Evolutionary conservation across 2,797 vertebrate species (phyloP), one percentile per base, ranked within the genome.

Genomic region (Thaleichthys pacificus): DNA sequence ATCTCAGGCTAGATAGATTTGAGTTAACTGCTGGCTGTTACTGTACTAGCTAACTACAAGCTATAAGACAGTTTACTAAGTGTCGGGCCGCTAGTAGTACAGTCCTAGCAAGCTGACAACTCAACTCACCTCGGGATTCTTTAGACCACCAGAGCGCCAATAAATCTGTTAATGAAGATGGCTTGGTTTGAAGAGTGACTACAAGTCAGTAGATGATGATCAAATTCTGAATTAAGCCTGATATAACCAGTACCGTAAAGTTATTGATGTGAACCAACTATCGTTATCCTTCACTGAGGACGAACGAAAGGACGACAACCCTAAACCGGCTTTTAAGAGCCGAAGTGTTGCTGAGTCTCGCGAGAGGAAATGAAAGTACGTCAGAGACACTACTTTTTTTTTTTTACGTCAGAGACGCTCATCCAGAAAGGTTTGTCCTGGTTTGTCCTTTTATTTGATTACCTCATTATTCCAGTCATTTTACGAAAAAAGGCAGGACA

Each of bases 201-300:
- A n/a, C 8, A 17, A 51, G 22, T 24, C 21, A 51, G 28, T 67
- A 54, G 17, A 30, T 67, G 4, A 19, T 47, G 6, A 26, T 12
- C n/a, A 26, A 61, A 61, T 61, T 12, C 11, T 4, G 12, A 6
- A 12, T 15, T 30, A 4, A 49, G 8, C 26, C 19, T 1, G 22
- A 0, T n/a, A 11, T 1, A 22, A 21, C 1, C 14, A 58, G 17
- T 12, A n/a, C 9, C 6, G 9, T 21, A 17, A 4, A 28, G 1
- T 3, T 17, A 0, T 0, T 17, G 56, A 3, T 12, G 17, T 1
- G 3, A 12, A 8, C 8, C 5, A 42, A 28, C 28, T 19, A 2
- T n/a, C 88, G 92, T 93, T 94, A 93, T 93, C 93, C 93, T 92
- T 57, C 93, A 94, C 92, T 94, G 93, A 94, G 93, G 93, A 93